Base-by-base conservation (phyloP, 2,113 vertebrate species). In the Gambusia holbrooki region DNA sequence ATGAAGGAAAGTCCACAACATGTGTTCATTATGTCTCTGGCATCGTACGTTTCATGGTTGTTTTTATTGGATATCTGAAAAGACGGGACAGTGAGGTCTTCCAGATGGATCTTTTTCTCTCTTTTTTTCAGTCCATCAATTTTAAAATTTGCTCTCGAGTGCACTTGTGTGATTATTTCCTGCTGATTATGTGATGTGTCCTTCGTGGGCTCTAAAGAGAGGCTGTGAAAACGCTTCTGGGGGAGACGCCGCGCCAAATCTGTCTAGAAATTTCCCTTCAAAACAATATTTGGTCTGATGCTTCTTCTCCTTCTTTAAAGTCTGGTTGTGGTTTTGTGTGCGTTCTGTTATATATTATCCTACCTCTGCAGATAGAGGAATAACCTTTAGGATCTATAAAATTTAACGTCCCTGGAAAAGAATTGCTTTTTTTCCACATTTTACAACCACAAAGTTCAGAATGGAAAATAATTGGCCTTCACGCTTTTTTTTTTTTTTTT, bases 81-180 rank as follows among this genome's bases (percentile, higher is more conserved):
- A 65, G 14, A 10, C 33, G 33, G 29, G 3, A 22, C 29, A 27
- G 1, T 10, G 54, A 27, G 6, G 25, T 35, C 25, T 28, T 10
- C 1, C 29, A 12, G 15, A 76, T 28, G 10, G 37, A 62, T 61
- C 17, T 25, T 66, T 71, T 67, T 69, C 2, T 15, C 14, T 48
- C 6, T 14, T 37, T 61, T 60, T 58, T 51, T 35, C 28, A 25
- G 37, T 17, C 25, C 10, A 28, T 9, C 27, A 8, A 58, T 7
- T 8, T 29, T 8, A 45, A 5, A 25, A 22, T 33, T 14, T 45
- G 7, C 37, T 48, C 66, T 33, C 35, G 32, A 28, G 51, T 45
- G 73, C 11, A 73, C 28, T 13, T 15, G 32, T n/a, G 48, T 76
- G 27, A 69, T 69, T 62, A 42, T 62, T 76, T 74, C 27, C 74